Evolutionary conservation across 2,113 vertebrate species (phyloP), one percentile per base, ranked within the genome.

Genomic region (Mungos mungo): DNA sequence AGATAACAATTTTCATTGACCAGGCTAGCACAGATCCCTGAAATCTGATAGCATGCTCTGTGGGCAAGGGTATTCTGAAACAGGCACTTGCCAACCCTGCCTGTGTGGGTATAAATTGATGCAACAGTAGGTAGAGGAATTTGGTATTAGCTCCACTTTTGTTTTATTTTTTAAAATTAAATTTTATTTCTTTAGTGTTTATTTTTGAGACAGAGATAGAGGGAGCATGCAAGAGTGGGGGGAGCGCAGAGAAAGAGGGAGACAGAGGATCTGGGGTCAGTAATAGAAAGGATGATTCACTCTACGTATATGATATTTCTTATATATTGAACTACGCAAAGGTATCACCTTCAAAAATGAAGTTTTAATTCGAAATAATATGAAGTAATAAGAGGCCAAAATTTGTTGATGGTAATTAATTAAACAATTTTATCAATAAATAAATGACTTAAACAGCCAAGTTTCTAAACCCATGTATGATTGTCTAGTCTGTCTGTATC

Each of bases 11-110:
- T 97, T 94, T 74, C 25, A 35, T 63, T 90, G 38, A 82, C 33
- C 35, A 72, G 89, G 93, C 81, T 86, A 93, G 35, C 29, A 74
- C 91, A 93, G 79, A 92, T 66, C 83, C 82, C 54, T 60, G 81
- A 90, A 92, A 41, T 76, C 69, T 93, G 57, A 81, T 15, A 66
- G 25, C 13, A 66, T 52, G 45, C 47, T 65, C 47, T 66, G 47
- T n/a, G 71, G 94, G 79, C 2, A 18, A 47, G 19, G 41, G 25
- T 31, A 23, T 57, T 79, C 80, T 52, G 50, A 94, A 95, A 65
- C 16, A 63, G 52, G 57, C 16, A 21, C 21, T 54, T 93, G 74
- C n/a, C n/a, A 77, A 25, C 54, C 65, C 27, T 69, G 45, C 57
- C 21, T n/a, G 60, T 33, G 33, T 29, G 66, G 76, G n/a, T 16